Base-by-base conservation (phyloP, 2,797 vertebrate species). In the Salmo trutta region DNA sequence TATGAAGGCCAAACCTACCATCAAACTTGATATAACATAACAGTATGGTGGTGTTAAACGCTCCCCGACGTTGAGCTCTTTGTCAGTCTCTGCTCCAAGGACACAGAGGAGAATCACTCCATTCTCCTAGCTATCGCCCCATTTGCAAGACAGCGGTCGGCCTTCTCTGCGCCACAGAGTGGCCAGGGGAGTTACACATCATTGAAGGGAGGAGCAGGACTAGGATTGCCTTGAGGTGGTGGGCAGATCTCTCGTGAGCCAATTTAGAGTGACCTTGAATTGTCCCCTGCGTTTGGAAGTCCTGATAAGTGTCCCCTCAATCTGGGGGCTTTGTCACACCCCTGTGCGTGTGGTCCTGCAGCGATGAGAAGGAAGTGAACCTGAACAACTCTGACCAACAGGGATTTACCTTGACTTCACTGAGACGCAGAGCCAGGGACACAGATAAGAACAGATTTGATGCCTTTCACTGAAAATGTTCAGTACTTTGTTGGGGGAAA, bases 311-410 rank as follows among this genome's bases (percentile, higher is more conserved):
- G 89, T 90, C 88, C 87, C 85, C 85, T 88, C 88, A 90, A 74
- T 91, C 86, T 81, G 77, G 31, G 74, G 80, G 88, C 88, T 94
- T 93, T 91, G 91, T 93, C 87, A 92, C 84, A 86, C 83, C 82
- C 77, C 76, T 76, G 77, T 82, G 86, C 84, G 78, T 81, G 83
- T 88, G 85, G 80, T 83, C 77, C 59, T 77, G 76, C 72, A 75
- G 85, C 70, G 21, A 67, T 19, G 81, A 27, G 21, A 56, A 85
- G 78, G 81, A 77, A 81, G 75, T 87, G 85, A 90, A 90, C 86
- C 91, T 80, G 86, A 93, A 92, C 85, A 74, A 83, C 84, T 83
- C 77, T 75, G 76, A 83, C 85, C 82, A 15, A 67, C 47, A 66
- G 27, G 86, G 86, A 90, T 91, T 89, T 87, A 86, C 79, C 19